A percentile compares a stretch with the other conserved stretches of the same genome.
phyloP scores from a whole-genome alignment of 1,140 invertebrate genomes.

The Oreohelix idahoensis region DNA sequence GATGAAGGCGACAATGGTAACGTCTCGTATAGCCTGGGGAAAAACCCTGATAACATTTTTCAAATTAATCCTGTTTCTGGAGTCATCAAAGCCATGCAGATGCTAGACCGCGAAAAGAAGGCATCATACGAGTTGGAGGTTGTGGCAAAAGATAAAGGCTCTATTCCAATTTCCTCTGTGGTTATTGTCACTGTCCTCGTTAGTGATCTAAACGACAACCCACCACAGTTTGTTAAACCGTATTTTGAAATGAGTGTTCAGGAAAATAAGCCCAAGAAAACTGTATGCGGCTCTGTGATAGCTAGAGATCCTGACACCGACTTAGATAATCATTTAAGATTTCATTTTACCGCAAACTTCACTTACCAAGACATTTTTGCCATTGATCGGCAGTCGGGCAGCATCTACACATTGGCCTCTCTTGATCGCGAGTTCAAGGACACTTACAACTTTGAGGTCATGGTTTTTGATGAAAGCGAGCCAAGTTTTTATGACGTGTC shows the following conservation, averaged over 20 bases:
- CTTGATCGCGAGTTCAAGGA: constrained; percentile 92
- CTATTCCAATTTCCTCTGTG: constrained; percentile 74
- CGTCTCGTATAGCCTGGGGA: constrained; percentile 83
- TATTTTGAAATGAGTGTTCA: constrained; percentile 45
- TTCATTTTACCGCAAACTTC: constrained; percentile 56
- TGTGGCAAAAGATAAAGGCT: constrained; percentile 54
- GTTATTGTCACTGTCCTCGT: constrained; percentile 41
- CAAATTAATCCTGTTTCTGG: constrained; percentile 54
- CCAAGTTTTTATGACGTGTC: constrained; percentile 90
- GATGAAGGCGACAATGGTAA: constrained; percentile 66
- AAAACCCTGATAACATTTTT: constrained; percentile 74
- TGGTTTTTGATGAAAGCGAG: constrained; percentile 92
- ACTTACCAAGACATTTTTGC: constrained; percentile 76
- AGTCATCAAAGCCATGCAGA: constrained; percentile 51
- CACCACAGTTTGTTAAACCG: constrained; percentile 45
- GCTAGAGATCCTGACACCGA: constrained; percentile 40
- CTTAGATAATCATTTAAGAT: constrained; percentile 49
- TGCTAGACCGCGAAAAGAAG: constrained; percentile 57
- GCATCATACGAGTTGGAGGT: constrained; percentile 56
- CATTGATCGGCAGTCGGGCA: constrained; percentile 90
- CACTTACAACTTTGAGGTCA: constrained; percentile 85
- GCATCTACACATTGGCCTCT: constrained; percentile 76
- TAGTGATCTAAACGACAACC: constrained; percentile 47
- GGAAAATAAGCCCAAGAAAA: constrained; percentile 41
- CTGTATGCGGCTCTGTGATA: constrained; percentile 34